A percentile compares a stretch with the other conserved stretches of the same genome.
These are phyloP conservation scores for Bubo scandiacus DNA, from an alignment of 2,113 vertebrate genomes.

Conservation along the genomic window DNA sequence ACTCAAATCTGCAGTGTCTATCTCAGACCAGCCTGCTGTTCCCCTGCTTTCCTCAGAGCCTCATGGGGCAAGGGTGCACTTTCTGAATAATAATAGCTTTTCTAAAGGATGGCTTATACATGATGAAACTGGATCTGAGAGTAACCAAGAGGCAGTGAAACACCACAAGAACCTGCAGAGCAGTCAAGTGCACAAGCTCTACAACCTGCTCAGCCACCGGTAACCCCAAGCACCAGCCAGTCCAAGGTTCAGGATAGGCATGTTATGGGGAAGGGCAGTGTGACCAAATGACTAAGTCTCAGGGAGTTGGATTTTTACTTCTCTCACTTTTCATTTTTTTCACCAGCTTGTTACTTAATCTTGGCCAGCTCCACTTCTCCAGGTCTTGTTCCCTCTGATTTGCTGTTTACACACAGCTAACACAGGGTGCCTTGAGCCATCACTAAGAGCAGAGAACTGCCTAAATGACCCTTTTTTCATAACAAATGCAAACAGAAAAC, in stretches of 20 bases:
- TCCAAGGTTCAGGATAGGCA: not conserved
- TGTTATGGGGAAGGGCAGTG: not conserved
- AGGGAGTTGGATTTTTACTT: not conserved
- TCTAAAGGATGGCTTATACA: not conserved
- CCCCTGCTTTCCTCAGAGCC: not conserved
- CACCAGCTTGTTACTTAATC: not conserved
- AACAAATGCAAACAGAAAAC: not conserved
- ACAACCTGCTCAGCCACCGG: not conserved
- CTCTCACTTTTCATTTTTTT: not conserved
- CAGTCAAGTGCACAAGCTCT: not conserved
- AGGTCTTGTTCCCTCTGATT: not conserved
- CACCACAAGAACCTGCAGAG: not conserved
- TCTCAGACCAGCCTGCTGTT: not conserved
- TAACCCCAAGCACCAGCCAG: not conserved
- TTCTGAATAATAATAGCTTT: not conserved
- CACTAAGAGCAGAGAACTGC: not conserved
- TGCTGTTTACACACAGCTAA: not conserved
- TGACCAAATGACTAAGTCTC: not conserved
- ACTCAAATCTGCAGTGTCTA: not conserved
- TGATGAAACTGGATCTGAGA: not conserved
- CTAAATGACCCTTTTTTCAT: not conserved
- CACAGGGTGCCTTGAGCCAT: not conserved
- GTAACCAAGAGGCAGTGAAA: not conserved
- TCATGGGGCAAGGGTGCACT: accelerated
- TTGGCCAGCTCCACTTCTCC: not conserved